phyloP scores from a whole-genome alignment of 2,888 invertebrate species.

The Campoplex nolae region DNA sequence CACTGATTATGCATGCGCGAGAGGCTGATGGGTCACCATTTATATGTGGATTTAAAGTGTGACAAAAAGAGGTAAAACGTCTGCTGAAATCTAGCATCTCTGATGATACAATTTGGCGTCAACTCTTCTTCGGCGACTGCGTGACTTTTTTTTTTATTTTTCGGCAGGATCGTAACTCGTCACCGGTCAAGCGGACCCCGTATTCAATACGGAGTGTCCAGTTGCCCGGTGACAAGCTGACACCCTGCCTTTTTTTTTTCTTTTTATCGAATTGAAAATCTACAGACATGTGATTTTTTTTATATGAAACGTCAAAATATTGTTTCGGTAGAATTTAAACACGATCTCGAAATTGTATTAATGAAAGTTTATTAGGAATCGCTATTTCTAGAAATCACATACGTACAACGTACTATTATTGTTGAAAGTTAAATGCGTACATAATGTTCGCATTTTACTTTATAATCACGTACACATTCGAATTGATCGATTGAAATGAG shows the following conservation, averaged over 20 bases:
- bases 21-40: background rate
- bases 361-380: background rate
- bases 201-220: too few relatives aligned
- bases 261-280: background rate
- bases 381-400: background rate
- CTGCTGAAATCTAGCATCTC: background rate
- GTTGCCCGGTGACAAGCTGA: too few relatives aligned
- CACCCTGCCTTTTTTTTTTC: background rate
- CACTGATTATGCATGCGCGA: conserved; percentile 31
- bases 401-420: background rate
- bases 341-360: background rate
- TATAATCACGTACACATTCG: conserved; percentile 25
- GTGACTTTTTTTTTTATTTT: background rate
- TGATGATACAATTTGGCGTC: background rate
- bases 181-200: too few relatives aligned
- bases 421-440: background rate
- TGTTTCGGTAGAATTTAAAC: too few relatives aligned
- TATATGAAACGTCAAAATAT: too few relatives aligned
- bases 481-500: conserved; percentile 49
- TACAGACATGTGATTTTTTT: background rate
- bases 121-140: too few relatives aligned
- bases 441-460: background rate
- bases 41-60: conserved; percentile 14
- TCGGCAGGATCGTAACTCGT: too few relatives aligned
- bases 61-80: background rate